These are phyloP conservation scores for Drosophila punjabiensis DNA, from an alignment of 1,140 invertebrate genomes.

Conservation along the genomic window DNA sequence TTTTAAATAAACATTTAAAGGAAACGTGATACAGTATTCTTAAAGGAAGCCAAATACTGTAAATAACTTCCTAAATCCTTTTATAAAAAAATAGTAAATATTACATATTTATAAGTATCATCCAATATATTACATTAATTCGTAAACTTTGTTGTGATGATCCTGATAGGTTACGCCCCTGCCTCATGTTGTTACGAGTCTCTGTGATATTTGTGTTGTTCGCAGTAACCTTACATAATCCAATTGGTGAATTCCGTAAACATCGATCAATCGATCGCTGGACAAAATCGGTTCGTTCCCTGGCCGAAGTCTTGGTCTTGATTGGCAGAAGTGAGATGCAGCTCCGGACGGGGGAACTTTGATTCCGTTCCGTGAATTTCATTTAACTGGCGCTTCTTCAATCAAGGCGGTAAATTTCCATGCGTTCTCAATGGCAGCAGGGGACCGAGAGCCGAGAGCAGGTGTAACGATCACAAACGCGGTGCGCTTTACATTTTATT, in stretches of 20 bases:
- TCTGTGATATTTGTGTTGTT: constrained; percentile 31
- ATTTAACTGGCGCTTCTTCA: constrained; percentile 76
- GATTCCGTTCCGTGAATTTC: constrained; percentile 66
- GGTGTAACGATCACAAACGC: constrained; percentile 61
- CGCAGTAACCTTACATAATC: constrained; percentile 65
- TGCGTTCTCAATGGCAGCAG: constrained; percentile 11
- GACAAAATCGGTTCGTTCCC: constrained; percentile 12
- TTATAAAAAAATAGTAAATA: too few species aligned
- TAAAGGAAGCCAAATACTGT: too few species aligned
- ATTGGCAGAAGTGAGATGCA: constrained; percentile 55
- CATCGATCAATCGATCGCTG: constrained; percentile 51
- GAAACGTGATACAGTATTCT: too few species aligned
- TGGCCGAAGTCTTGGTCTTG: constrained; percentile 4
- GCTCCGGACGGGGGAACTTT: constrained; percentile 29
- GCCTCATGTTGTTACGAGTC: background rate
- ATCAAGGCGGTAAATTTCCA: constrained; percentile 68
- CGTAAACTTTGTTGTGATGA: too few species aligned
- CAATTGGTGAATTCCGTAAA: constrained; percentile 78
- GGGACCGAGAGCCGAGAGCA: constrained; percentile 5
- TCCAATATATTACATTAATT: too few species aligned
- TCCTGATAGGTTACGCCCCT: background rate
- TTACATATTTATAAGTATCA: too few species aligned
- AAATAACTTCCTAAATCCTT: too few species aligned
- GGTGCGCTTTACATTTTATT: constrained; percentile 21
- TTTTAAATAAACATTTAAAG: too few species aligned